Percentiles rank a stretch among this genome's conserved stretches.
Evolutionary conservation across 2,113 vertebrate species (phyloP).

Genomic region (Elephantulus edwardii): DNA sequence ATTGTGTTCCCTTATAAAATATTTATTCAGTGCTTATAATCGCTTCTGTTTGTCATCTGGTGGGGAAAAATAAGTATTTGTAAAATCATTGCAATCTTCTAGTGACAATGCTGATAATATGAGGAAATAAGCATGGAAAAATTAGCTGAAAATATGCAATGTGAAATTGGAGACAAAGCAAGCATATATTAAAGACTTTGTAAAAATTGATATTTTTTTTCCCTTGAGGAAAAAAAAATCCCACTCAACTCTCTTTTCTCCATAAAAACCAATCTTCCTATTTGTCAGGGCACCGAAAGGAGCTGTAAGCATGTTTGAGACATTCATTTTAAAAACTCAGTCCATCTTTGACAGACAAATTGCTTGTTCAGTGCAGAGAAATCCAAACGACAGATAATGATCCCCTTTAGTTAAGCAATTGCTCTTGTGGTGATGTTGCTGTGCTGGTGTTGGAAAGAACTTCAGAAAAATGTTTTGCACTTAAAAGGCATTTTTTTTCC

Average conservation of each 20-base stretch:
- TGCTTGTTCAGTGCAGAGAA: constrained; percentile 65
- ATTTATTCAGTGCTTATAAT: background rate
- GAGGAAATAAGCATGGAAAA: background rate
- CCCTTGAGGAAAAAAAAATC: constrained; percentile 17
- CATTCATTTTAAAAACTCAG: constrained; percentile 62
- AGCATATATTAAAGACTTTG: constrained; percentile 14
- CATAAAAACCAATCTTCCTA: constrained; percentile 47
- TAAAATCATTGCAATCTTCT: background rate
- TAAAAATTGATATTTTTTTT: background rate
- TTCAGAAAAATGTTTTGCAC: constrained; percentile 71
- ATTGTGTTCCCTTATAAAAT: background rate
- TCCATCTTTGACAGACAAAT: constrained; percentile 72
- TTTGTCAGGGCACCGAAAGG: constrained; percentile 53
- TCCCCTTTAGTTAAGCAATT: constrained; percentile 70
- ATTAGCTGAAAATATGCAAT: background rate
- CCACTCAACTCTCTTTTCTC: constrained; percentile 17
- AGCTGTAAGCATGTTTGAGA: constrained; percentile 53
- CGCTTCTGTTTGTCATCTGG: background rate
- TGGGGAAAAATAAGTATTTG: background rate
- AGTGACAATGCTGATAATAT: background rate
- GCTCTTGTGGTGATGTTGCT: constrained; percentile 66
- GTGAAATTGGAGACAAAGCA: background rate
- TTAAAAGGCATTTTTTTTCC: constrained; percentile 74
- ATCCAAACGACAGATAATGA: constrained; percentile 69
- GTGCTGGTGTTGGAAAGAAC: constrained; percentile 47